Percentiles rank a stretch among this genome's conserved stretches.
Conservation (phyloP, 2,113 vertebrate species). For the Seriola rivoliana region DNA sequence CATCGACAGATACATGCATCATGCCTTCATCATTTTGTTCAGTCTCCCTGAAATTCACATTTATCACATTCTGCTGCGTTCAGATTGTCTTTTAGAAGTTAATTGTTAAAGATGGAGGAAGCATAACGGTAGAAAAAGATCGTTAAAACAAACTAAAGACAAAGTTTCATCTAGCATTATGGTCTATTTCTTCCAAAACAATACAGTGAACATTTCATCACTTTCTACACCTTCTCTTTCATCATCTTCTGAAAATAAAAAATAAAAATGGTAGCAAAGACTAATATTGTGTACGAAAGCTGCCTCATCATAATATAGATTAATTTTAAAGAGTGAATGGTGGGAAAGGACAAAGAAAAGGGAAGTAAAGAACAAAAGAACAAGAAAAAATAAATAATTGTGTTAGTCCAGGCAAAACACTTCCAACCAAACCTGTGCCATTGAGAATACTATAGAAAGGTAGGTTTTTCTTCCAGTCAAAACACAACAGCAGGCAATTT, state of each 20-base stretch:
- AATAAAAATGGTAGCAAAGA: neutral
- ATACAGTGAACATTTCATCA: neutral
- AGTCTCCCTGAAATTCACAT: neutral
- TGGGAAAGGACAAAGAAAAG: neutral
- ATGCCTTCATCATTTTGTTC: conserved; percentile 1
- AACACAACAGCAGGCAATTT: conserved; percentile 18
- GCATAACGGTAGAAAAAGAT: neutral
- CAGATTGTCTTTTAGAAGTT: conserved; percentile 1
- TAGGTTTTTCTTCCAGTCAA: neutral
- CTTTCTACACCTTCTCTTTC: neutral
- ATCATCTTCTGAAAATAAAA: neutral
- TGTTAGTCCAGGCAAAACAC: conserved; percentile 7
- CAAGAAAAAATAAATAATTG: neutral
- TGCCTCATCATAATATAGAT: conserved; percentile 22
- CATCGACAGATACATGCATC: neutral
- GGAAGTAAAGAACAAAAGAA: no score
- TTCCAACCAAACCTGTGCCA: neutral
- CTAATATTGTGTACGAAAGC: conserved; percentile 27
- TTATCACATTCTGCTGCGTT: neutral
- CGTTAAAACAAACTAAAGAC: neutral
- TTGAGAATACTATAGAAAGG: neutral
- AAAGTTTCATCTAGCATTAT: neutral
- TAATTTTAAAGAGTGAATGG: conserved; percentile 14
- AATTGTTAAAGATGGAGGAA: neutral
- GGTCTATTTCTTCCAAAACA: neutral